These are phyloP conservation scores for Leptobrachium leishanense DNA, from an alignment of 2,113 vertebrate species.

Conservation along the genomic window DNA sequence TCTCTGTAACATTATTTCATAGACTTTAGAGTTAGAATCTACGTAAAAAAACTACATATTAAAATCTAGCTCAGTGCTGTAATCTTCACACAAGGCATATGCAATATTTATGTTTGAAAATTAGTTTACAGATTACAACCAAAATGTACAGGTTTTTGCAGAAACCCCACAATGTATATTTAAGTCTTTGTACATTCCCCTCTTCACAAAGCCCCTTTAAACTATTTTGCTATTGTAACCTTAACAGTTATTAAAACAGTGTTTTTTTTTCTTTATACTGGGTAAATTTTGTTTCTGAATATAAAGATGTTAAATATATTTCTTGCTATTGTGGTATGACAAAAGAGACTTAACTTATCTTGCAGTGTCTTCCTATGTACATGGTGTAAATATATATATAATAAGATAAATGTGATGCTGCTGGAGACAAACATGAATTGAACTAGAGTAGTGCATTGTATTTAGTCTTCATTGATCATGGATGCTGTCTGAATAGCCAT, in stretches of 20 bases:
- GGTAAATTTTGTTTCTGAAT: conserved; percentile 82
- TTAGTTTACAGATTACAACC: conserved; percentile 98
- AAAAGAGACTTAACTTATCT: conserved; percentile 76
- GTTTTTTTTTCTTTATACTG: conserved; percentile 77
- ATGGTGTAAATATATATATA: conserved; percentile 68
- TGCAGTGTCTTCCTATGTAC: conserved; percentile 92
- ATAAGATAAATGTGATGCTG: conserved; percentile 80
- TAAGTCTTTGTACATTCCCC: conserved; percentile 86
- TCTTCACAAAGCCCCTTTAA: conserved; percentile 76
- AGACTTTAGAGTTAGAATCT: conserved; percentile 62
- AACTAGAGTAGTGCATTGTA: conserved; percentile 85
- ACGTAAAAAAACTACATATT: conserved; percentile 52
- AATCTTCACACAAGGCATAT: conserved; percentile 92
- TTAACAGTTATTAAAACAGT: conserved; percentile 85
- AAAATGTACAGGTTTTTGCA: conserved; percentile 95
- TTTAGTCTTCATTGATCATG: conserved; percentile 93
- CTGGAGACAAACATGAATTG: conserved; percentile 82
- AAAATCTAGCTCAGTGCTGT: conserved; percentile 74
- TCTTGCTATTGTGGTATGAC: conserved; percentile 74
- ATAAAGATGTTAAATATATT: conserved; percentile 84
- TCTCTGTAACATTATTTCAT: conserved; percentile 71
- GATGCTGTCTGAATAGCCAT: conserved; percentile 88
- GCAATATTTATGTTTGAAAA: conserved; percentile 95
- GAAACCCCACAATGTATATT: conserved; percentile 81
- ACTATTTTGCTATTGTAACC: conserved; percentile 88